Base-by-base conservation (phyloP, 2,888 invertebrate genomes). In the Bombylius major region DNA sequence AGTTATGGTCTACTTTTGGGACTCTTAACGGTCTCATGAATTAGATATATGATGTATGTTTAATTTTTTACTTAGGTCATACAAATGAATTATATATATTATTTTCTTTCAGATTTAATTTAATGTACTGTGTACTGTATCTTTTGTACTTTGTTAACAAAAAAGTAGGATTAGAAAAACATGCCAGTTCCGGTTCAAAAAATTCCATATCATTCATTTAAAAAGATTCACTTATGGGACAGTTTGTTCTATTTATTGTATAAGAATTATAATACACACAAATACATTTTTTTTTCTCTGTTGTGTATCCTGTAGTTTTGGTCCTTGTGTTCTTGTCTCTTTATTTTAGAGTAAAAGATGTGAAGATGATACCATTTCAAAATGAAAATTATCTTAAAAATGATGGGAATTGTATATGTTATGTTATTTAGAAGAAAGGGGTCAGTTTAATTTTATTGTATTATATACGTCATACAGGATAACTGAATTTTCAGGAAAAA, bases 21-120 rank as follows among this genome's bases (percentile, higher is more conserved):
- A 51, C 60, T 57, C 60, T 59, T 59, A 60, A 63, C 61, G 62
- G 61, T 60, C 61, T 59, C 52, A 56, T 55, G 58, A 62, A 61
- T 61, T 59, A 60, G 54, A 36, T 42, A 11, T 42, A 42, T 42
- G 39, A 11, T 42, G 39, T 11, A 11, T 42, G 11, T 11, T 42
- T 11, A 11, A 11, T 11, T 42, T 11, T 36, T 36, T 36, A 36
- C 4, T 23, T 36, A 8, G 34, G 34, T 36, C 34, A 36, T 36
- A 36, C 4, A 36, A 36, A 11, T 42, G 11, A 42, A 42, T 42
- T 42, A 42, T 11, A 42, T 11, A 42, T 42, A 55, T 55, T 8
- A 36, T 36, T 36, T 6, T 36, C 7, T 36, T 36, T 36, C 9
- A 36, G 36, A 36, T 36, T 8, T 8, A 36, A 8, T 9, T 8